These are phyloP conservation scores for Lithobates sylvaticus DNA, from an alignment of 2,797 vertebrate species.

Conservation along the genomic window DNA sequence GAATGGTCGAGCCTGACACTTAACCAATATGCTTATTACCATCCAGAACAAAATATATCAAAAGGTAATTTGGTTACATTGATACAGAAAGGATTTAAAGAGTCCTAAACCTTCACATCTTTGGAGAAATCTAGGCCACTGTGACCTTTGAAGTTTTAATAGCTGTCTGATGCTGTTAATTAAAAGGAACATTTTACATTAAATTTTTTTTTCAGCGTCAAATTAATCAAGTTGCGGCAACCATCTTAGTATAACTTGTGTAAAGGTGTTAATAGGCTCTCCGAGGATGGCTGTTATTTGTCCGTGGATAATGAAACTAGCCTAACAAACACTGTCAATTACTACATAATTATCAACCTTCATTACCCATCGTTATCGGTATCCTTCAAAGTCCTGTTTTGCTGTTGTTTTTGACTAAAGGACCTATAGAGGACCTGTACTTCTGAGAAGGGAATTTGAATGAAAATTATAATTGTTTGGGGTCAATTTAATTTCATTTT, in stretches of 20 bases:
- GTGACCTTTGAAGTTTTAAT: slow-evolving; percentile 54
- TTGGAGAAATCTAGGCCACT: slow-evolving; percentile 43
- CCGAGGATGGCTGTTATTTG: slow-evolving; percentile 36
- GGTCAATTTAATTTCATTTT: too few relatives aligned
- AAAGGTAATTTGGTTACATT: slow-evolving; percentile 17
- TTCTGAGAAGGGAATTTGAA: background rate
- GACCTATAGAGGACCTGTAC: background rate
- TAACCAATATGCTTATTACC: background rate
- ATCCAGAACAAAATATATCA: background rate
- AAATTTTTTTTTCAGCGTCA: background rate
- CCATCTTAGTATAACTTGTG: slow-evolving; percentile 29
- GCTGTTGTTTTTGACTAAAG: background rate
- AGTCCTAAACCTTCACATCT: slow-evolving; percentile 45
- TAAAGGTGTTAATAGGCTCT: slow-evolving; percentile 46
- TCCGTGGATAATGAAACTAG: slow-evolving; percentile 32
- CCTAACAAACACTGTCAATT: slow-evolving; percentile 42
- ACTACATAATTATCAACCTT: slow-evolving; percentile 5
- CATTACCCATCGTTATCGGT: background rate
- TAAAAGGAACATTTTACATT: slow-evolving; percentile 47
- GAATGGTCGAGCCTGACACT: background rate
- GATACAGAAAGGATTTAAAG: slow-evolving; percentile 15
- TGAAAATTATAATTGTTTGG: background rate
- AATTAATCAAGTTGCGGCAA: slow-evolving; percentile 32
- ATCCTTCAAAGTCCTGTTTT: background rate
- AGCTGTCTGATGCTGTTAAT: slow-evolving; percentile 44